Evolutionary conservation across 2,888 invertebrate species (phyloP), one percentile per base, ranked within the genome.

Genomic region (Idaea dimidiata): DNA sequence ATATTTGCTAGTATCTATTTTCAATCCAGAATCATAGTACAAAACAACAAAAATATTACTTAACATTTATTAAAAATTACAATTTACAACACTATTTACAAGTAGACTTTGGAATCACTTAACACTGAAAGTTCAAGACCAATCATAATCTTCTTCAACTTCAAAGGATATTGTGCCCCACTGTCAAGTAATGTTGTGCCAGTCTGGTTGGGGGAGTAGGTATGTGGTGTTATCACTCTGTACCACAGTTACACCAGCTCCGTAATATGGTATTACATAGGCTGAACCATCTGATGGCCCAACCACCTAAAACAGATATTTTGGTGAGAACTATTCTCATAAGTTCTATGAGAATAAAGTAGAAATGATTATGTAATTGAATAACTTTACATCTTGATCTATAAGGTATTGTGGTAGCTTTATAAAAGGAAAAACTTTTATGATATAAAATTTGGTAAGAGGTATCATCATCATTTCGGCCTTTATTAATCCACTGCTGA

Each of bases 261-360:
- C 99, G 83, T 96, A 99, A 86, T 97, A 98, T 61, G 98, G 97
- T 80, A 98, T 97, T 3, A 99, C 95, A 86, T 97, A 99, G 65
- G 97, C 95, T 14, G 99, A 99, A 31, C 98, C 98, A 93, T 99
- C 99, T 0, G 98, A 96, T 58, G 99, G 99, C 0, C 97, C 97
- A 4, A 99, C 97, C 61, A 97, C 96, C 91, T 94, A 87, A 1
- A 78, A 77, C 65, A 57, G 10, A 24, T 54, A 43, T 43, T 43
- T 43, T 8, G 43, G 43, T 43, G 14, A 43, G 43, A 43, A 43
- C 14, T 43, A 57, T 59, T 16, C 32, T 31, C 16, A 17, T 55
- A 43, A 14, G 43, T 43, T 8, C 43, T 43, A 43, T 10, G 43
- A 14, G 43, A 14, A 43, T 32, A 3, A 6, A 32, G 6, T 32